phyloP scores from a whole-genome alignment of 2,888 invertebrate species.

The Hyalella azteca region DNA sequence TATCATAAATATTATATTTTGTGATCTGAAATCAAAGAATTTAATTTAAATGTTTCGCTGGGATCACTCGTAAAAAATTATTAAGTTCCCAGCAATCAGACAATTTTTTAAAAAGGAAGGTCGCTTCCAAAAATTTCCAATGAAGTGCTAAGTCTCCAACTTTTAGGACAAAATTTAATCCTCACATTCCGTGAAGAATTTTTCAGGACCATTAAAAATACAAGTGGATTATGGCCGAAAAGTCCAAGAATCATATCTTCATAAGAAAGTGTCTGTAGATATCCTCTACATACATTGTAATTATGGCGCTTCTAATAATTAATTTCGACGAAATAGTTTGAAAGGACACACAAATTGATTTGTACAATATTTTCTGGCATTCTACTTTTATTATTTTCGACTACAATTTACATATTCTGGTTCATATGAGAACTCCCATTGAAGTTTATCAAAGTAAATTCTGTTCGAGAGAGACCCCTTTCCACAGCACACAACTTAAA shows the following conservation, averaged over 20 bases:
- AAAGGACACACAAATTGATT: constrained; percentile 14
- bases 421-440: constrained; percentile 26
- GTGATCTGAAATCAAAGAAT: too few relatives aligned
- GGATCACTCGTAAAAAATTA: neutral
- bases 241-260: neutral
- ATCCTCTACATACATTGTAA: too few relatives aligned
- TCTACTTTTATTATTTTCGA: constrained; percentile 28
- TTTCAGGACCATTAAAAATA: neutral
- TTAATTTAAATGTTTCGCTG: too few relatives aligned
- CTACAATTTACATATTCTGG: constrained; percentile 31
- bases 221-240: neutral
- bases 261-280: too few relatives aligned
- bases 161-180: neutral
- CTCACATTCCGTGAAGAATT: neutral
- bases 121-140: too few relatives aligned
- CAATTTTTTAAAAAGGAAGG: neutral
- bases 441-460: constrained; percentile 18
- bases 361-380: constrained; percentile 19
- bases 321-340: neutral
- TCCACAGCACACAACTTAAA: too few relatives aligned
- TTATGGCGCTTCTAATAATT: neutral
- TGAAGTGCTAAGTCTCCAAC: too few relatives aligned
- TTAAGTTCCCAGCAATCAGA: neutral
- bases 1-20: too few relatives aligned
- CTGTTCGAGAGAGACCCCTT: constrained; percentile 6